These are phyloP conservation scores for Proisotoma minuta DNA, from an alignment of 2,888 invertebrate genomes.

Conservation along the genomic window DNA sequence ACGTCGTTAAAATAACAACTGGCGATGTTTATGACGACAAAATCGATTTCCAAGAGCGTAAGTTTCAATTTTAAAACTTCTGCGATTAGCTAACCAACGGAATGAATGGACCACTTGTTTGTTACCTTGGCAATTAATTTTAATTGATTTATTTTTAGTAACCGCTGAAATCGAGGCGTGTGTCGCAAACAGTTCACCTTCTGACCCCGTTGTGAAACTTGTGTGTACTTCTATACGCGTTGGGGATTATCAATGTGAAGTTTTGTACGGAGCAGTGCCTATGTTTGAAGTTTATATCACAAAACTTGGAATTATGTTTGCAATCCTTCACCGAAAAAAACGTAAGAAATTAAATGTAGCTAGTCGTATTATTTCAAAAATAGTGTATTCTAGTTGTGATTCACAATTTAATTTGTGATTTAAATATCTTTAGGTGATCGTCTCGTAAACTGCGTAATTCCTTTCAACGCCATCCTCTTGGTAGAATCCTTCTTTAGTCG, in stretches of 20 bases:
- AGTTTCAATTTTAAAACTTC: too few species aligned
- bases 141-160: not conserved
- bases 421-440: conserved; percentile 55
- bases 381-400: conserved; percentile 27
- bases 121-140: too few species aligned
- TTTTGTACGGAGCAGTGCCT: conserved; percentile 58
- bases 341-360: too few species aligned
- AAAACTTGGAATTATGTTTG: conserved; percentile 52
- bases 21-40: too few species aligned
- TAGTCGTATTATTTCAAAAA: conserved; percentile 13
- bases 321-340: conserved; percentile 53
- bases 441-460: conserved; percentile 60
- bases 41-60: too few species aligned
- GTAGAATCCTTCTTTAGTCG: conserved; percentile 73
- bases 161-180: not conserved
- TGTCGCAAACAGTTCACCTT: not conserved
- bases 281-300: conserved; percentile 56
- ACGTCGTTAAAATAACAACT: too few species aligned
- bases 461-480: conserved; percentile 65
- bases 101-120: too few species aligned
- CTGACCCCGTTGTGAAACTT: conserved; percentile 49
- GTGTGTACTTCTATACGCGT: conserved; percentile 74
- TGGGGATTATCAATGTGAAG: conserved; percentile 74
- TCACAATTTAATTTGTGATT: too few species aligned
- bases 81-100: too few species aligned